Percentiles rank a stretch among this genome's conserved stretches.
phyloP scores from a whole-genome alignment of 2,113 vertebrate genomes.

The Centropus bengalensis region DNA sequence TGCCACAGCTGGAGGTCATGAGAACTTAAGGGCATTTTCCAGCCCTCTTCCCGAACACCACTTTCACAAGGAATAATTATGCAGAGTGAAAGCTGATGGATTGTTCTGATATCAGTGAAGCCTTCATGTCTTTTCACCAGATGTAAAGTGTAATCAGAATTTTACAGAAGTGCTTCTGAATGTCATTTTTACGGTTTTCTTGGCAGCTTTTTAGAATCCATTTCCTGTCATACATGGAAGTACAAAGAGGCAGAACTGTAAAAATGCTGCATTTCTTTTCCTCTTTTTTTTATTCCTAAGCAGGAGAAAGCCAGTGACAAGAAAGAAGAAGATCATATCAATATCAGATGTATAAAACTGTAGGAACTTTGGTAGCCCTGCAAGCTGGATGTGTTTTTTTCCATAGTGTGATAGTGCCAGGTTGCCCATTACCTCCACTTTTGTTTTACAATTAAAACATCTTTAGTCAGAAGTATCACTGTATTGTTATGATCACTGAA shows the following conservation, averaged over 20 bases:
- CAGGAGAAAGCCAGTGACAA: neutral
- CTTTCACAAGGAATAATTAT: slow-evolving; percentile 27
- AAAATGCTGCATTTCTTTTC: slow-evolving; percentile 14
- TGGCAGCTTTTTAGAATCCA: slow-evolving; percentile 65
- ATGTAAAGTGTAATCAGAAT: slow-evolving; percentile 66
- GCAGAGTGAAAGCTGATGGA: slow-evolving; percentile 40
- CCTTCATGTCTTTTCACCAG: slow-evolving; percentile 53
- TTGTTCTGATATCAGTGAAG: slow-evolving; percentile 48
- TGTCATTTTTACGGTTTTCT: slow-evolving; percentile 59
- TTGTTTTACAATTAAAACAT: slow-evolving; percentile 32
- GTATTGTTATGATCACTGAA: neutral
- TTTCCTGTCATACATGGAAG: slow-evolving; percentile 40
- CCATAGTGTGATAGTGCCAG: neutral
- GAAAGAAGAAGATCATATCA: neutral
- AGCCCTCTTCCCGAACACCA: slow-evolving; percentile 10
- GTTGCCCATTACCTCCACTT: slow-evolving; percentile 25
- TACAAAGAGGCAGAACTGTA: slow-evolving; percentile 50
- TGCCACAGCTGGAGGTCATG: slow-evolving; percentile 5
- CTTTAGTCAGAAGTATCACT: neutral
- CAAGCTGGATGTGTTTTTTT: neutral
- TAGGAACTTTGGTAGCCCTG: neutral
- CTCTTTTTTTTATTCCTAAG: neutral
- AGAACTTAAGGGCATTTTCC: slow-evolving; percentile 35
- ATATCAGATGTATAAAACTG: neutral
- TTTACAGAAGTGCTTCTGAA: slow-evolving; percentile 63